Evolutionary conservation across 2,113 vertebrate species (phyloP).

Genomic region (Syrrhaptes paradoxus): DNA sequence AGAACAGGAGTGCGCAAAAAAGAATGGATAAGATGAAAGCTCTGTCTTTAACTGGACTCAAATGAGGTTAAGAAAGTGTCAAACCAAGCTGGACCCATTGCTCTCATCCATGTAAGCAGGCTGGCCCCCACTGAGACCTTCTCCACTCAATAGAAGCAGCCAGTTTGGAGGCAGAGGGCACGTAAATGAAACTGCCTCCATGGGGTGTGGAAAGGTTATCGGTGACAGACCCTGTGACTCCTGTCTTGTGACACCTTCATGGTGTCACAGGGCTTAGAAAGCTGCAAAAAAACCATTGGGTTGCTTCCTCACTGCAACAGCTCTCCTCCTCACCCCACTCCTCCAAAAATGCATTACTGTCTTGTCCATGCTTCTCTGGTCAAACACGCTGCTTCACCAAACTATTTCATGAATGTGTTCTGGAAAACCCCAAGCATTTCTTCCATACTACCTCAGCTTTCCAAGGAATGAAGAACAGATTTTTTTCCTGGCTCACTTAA

Average conservation of each 20-base stretch:
- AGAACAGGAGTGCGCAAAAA: neutral
- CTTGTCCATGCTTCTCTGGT: neutral
- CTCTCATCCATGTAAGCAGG: neutral
- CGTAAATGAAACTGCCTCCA: neutral
- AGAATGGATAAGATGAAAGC: neutral
- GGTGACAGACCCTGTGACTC: neutral
- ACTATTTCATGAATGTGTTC: neutral
- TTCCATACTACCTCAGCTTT: slow-evolving; percentile 3
- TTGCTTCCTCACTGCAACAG: neutral
- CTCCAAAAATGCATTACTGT: neutral
- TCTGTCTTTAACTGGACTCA: neutral
- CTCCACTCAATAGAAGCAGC: neutral
- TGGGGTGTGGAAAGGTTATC: neutral
- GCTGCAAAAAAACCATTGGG: neutral
- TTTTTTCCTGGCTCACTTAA: neutral
- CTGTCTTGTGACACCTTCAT: fast-evolving
- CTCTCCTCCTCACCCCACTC: neutral
- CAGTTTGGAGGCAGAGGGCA: neutral
- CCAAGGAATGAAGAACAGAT: slow-evolving; percentile 14
- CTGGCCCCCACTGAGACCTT: neutral
- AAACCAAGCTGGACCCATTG: neutral
- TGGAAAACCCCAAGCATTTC: slow-evolving; percentile 2
- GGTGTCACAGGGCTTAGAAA: neutral
- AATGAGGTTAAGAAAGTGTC: neutral
- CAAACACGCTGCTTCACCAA: neutral